Evolutionary conservation across 2,113 vertebrate genomes (phyloP), one percentile per base, ranked within the genome.

Genomic region (Tachuris rubrigastra): DNA sequence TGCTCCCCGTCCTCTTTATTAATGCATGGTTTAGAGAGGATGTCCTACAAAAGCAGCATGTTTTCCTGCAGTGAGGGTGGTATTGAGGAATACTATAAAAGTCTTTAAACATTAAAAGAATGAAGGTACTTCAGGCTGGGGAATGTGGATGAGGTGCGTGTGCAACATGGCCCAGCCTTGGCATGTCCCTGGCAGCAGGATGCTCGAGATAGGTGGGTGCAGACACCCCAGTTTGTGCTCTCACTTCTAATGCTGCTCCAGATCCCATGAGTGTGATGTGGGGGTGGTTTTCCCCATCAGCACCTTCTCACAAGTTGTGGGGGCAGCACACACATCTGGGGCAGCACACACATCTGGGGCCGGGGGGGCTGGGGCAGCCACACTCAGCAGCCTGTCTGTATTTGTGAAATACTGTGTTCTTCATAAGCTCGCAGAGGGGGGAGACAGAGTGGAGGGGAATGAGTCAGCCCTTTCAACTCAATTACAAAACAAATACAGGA

Each of bases 401-500:
- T 91, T 97, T 97, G 90, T 93, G 93, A 96, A 96, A 94, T 83
- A 18, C 56, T 75, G 41, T 59, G 91, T 72, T 96, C 93, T 75
- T 89, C 95, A 85, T 74, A 10, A 72, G 82, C 71, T 84, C 18
- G 0, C 30, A 12, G 71, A 93, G 81, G 6, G 58, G 85, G 75
- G 71, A 95, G 93, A 89, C 72, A 47, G 67, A 85, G 71, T 20
- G 65, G 73, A 89, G 81, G 72, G 78, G 87, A 97, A 55, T 96
- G 97, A 96, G 95, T 96, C 95, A 97, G 85, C 75, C 88, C 90
- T 97, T 96, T 93, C 93, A 94, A 96, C 84, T 96, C 85, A 66
- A 95, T 93, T 95, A 90, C 94, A 96, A 89, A 95, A 97, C 91
- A 96, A 97, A 93, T 89, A 93, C 81, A 95, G 77, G 96, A 96